A percentile compares a stretch with the other conserved stretches of the same genome.
phyloP scores from a whole-genome alignment of 2,113 vertebrate genomes.

The Vulpes vulpes region DNA sequence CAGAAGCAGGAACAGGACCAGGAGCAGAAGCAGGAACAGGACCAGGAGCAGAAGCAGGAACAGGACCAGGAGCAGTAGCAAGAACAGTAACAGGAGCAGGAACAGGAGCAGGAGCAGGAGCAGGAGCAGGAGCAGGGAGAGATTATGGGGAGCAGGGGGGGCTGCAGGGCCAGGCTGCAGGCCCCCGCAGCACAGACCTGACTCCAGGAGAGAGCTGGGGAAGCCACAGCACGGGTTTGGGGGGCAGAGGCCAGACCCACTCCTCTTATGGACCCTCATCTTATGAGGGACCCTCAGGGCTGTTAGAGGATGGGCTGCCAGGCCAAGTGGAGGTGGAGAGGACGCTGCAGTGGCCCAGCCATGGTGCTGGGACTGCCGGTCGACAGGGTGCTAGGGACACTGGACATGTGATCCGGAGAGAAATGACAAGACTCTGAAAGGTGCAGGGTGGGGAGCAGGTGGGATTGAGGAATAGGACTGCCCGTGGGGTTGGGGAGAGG shows the following conservation, averaged over 20 bases:
- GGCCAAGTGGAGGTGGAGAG: background rate
- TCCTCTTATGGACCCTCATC: background rate
- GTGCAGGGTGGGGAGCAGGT: background rate
- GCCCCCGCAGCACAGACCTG: background rate
- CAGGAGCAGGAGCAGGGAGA: accelerated
- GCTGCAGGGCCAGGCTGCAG: background rate
- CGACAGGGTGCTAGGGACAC: background rate
- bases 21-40: no score
- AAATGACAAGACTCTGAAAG: background rate
- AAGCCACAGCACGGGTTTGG: accelerated
- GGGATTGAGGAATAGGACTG: background rate
- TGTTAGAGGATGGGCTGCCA: background rate
- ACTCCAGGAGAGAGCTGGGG: background rate
- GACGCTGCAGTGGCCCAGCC: accelerated
- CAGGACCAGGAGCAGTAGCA: no score
- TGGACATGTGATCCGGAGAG: background rate
- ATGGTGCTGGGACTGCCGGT: background rate
- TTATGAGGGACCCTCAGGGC: background rate
- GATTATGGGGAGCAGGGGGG: background rate
- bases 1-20: no score
- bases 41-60: no score
- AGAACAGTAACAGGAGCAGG: no score
- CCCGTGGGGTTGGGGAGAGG: background rate
- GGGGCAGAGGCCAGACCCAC: background rate
- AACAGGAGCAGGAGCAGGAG: no score